Base-by-base conservation (phyloP, 2,113 vertebrate species). In the Apteryx owenii region DNA sequence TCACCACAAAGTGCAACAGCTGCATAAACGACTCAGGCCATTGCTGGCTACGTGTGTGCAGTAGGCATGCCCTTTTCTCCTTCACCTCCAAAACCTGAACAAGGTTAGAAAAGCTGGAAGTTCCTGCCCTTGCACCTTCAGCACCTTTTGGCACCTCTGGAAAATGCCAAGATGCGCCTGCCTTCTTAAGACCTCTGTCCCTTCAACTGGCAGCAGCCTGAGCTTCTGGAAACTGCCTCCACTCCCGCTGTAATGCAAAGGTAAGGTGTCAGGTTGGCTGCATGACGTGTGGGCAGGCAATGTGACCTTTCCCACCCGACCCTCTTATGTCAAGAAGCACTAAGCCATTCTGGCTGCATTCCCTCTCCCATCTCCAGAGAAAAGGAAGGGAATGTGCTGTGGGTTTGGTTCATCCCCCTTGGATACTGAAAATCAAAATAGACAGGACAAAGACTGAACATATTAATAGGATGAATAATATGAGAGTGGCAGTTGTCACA, bases 201-300 rank as follows among this genome's bases (percentile, higher is more conserved):
- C 72, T 69, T 12, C 20, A 21, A 5, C 13, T 9, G 0, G 62
- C 56, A 89, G 48, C 25, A 14, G 22, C 23, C 14, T 20, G 19
- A 26, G 25, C 50, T 12, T 9, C 51, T 25, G 18, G 38, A n/a
- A 82, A 20, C 26, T 36, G 36, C 25, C 36, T 90, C 36, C 29
- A 18, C 9, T 38, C 0, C 7, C 6, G 42, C 31, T 18, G 3
- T 28, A 31, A 44, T 1, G 4, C 65, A 65, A 58, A 71, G 19
- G 10, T 1, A 9, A 54, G 7, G 19, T 25, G 28, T 4, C 40
- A 38, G 12, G 18, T 36, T 26, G 23, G 8, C 1, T 72, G 21
- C n/a, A 7, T 2, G 1, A 13, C 0, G 0, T 8, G 4, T 22
- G 31, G 28, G 53, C 28, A 69, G 23, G 42, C 16, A 66, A 65